phyloP scores from a whole-genome alignment of 2,797 vertebrate genomes.

The Oceanodroma leucorhoa region DNA sequence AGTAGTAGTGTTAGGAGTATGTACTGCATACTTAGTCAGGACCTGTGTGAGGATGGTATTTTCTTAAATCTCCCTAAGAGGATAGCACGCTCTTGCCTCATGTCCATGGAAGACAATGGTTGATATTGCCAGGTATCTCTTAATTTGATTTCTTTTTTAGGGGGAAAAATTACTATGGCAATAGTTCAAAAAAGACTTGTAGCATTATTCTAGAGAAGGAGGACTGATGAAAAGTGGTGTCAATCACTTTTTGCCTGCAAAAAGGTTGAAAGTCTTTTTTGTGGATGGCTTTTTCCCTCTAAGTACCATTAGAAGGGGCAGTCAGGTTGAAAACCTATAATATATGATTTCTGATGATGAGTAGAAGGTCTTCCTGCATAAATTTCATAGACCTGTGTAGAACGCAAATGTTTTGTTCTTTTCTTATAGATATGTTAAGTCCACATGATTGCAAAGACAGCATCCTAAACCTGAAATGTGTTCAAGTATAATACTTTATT shows the following conservation, averaged over 20 bases:
- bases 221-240: background rate
- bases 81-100: background rate
- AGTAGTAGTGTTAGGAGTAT: background rate
- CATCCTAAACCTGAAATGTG: background rate
- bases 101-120: background rate
- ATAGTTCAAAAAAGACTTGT: background rate
- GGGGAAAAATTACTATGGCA: rapidly evolving
- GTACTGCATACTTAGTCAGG: background rate
- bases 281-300: background rate
- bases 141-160: background rate
- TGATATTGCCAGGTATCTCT: background rate
- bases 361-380: background rate
- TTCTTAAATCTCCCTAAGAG: background rate
- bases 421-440: background rate
- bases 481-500: background rate
- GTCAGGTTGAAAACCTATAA: background rate
- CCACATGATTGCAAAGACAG: background rate
- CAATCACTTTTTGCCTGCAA: background rate
- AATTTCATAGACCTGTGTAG: background rate
- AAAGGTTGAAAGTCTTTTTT: background rate
- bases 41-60: background rate
- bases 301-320: background rate
- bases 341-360: background rate
- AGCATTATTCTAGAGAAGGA: background rate
- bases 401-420: background rate